These are phyloP conservation scores for Anguilla marmorata DNA, from an alignment of 2,797 vertebrate genomes.

Conservation along the genomic window DNA sequence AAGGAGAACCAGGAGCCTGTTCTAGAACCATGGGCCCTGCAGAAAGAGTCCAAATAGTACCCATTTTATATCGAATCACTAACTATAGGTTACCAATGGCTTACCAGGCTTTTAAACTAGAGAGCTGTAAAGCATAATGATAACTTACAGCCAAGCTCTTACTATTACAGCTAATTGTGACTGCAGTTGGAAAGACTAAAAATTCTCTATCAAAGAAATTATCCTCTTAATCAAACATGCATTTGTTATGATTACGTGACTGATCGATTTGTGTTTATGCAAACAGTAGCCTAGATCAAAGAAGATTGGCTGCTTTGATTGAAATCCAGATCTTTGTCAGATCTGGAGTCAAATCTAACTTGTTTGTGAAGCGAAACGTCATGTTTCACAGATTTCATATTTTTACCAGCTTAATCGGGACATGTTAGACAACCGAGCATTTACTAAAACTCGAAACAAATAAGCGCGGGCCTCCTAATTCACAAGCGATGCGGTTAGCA, in stretches of 20 bases:
- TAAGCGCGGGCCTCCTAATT: background rate
- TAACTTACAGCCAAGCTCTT: background rate
- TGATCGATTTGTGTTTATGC: background rate
- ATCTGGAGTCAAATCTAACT: too few relatives aligned
- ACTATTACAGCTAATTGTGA: too few relatives aligned
- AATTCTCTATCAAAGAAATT: background rate
- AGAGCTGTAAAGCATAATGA: background rate
- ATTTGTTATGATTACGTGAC: background rate
- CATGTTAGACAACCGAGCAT: background rate
- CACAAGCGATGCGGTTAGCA: constrained; percentile 65
- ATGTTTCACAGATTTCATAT: background rate
- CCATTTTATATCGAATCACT: background rate
- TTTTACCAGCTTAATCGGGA: background rate
- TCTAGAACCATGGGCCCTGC: background rate
- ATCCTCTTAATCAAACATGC: background rate
- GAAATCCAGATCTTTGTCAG: too few relatives aligned
- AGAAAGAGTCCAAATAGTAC: background rate
- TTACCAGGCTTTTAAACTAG: background rate
- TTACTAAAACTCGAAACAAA: background rate
- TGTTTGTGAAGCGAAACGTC: background rate
- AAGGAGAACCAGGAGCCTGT: background rate
- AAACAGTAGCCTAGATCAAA: background rate
- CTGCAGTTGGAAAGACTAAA: background rate
- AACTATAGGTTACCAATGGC: background rate
- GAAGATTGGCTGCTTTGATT: background rate